Conservation (phyloP, 1,140 invertebrate genomes). For the Aphaenogaster rudis region DNA sequence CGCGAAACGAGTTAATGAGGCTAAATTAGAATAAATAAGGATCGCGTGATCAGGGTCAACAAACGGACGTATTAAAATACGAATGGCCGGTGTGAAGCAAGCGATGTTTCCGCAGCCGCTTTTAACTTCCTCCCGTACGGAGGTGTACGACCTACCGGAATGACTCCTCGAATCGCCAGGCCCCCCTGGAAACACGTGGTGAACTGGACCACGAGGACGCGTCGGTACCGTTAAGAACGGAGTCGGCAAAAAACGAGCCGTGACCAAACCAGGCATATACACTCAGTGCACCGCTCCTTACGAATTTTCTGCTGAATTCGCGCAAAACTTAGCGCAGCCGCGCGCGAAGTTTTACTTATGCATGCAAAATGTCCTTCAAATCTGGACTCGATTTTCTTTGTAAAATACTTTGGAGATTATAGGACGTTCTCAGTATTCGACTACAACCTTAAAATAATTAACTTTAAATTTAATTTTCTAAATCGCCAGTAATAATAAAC, state of each 20-base stretch:
- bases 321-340: background rate
- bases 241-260: conserved; percentile 72
- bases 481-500: too few relatives aligned
- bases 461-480: too few relatives aligned
- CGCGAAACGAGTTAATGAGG: background rate
- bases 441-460: background rate
- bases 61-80: conserved; percentile 5
- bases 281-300: conserved; percentile 57
- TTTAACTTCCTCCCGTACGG: conserved; percentile 49
- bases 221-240: conserved; percentile 76
- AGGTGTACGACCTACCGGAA: conserved; percentile 69
- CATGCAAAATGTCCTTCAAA: background rate
- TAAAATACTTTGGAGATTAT: background rate
- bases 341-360: background rate
- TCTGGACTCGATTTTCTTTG: background rate
- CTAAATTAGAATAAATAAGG: conserved; percentile 27
- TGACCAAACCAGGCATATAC: conserved; percentile 72
- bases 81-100: background rate
- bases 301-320: conserved; percentile 65
- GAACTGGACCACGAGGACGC: conserved; percentile 80
- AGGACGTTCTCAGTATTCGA: background rate
- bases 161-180: conserved; percentile 62
- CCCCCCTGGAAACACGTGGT: conserved; percentile 71
- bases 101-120: conserved; percentile 36
- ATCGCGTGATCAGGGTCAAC: background rate